Evolutionary conservation across 2,113 vertebrate genomes (phyloP), one percentile per base, ranked within the genome.

Genomic region (Dryoscopus gambensis): DNA sequence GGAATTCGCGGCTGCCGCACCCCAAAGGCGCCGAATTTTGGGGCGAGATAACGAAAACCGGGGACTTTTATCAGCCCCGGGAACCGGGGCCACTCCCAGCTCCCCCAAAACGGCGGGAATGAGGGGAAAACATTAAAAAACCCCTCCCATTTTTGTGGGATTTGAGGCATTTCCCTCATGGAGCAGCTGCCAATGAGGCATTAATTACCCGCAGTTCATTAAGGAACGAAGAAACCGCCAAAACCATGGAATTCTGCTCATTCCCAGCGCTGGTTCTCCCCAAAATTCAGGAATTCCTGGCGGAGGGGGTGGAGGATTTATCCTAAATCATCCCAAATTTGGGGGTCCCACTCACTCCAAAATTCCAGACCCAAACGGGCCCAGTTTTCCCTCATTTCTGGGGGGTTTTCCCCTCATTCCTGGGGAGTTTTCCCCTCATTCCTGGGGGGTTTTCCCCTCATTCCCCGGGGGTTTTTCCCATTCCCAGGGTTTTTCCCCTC

Each of bases 171-270:
- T 46, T 42, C 24, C 33, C 71, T 10, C 40, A 33, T 5, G 53
- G 33, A 46, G 24, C 24, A 28, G 23, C 39, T 15, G 17, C 30
- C 21, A 44, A n/a, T 13, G 31, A 56, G 39, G 24, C 5, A 10
- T 57, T 28, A 44, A 74, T 74, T 57, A 74, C 31, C 17, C 17
- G 6, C 52, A 9, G 10, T 56, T 74, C 15, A 77, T 62, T 40
- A 62, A 27, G 30, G 5, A 39, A 50, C 2, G 22, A 9, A 12
- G 4, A 49, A 25, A 7, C 7, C 3, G 0, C 10, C 28, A 10
- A 40, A 63, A 12, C 20, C 10, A 39, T 40, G 59, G 37, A 28
- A 28, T 78, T 63, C 30, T 63, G 75, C 47, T 63, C 35, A 13
- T 63, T 78, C 47, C 23, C 75, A 27, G 46, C 2, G 40, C 18